Conservation (phyloP, 2,113 vertebrate genomes). For the Empidonax alnorum region DNA sequence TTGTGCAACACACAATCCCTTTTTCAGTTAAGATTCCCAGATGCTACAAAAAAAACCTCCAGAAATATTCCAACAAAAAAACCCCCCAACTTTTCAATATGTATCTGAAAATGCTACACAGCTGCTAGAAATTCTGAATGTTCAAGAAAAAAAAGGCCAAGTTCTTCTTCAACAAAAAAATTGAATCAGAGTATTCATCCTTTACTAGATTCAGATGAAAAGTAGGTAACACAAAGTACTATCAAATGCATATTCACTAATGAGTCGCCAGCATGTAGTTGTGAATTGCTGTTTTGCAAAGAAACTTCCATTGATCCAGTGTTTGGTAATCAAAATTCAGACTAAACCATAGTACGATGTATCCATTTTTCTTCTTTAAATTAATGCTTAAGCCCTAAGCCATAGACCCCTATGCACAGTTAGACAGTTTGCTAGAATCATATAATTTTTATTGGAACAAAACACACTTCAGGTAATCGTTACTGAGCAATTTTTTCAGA, state of each 20-base stretch:
- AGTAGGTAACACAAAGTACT: not conserved
- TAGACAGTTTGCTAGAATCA: not conserved
- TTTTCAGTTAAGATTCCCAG: not conserved
- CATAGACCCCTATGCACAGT: not conserved
- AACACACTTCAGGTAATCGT: not conserved
- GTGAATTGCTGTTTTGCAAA: not conserved
- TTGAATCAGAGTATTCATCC: accelerated
- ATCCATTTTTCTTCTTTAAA: not conserved
- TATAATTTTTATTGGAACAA: not conserved
- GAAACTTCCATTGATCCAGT: not conserved
- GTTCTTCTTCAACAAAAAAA: not conserved
- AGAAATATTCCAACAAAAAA: not conserved
- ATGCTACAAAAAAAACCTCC: not conserved
- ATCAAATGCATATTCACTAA: not conserved
- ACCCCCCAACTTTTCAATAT: not conserved
- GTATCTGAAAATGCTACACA: not conserved
- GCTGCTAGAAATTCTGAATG: not conserved
- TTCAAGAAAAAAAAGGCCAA: not conserved
- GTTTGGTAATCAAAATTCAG: not conserved
- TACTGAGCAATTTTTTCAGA: not conserved
- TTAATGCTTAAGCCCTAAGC: not conserved
- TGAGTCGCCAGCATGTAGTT: not conserved
- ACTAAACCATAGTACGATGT: not conserved
- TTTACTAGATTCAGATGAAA: not conserved
- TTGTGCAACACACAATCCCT: accelerated